Base-by-base conservation (phyloP, 1,140 invertebrate genomes). In the Oscheius sp. region DNA sequence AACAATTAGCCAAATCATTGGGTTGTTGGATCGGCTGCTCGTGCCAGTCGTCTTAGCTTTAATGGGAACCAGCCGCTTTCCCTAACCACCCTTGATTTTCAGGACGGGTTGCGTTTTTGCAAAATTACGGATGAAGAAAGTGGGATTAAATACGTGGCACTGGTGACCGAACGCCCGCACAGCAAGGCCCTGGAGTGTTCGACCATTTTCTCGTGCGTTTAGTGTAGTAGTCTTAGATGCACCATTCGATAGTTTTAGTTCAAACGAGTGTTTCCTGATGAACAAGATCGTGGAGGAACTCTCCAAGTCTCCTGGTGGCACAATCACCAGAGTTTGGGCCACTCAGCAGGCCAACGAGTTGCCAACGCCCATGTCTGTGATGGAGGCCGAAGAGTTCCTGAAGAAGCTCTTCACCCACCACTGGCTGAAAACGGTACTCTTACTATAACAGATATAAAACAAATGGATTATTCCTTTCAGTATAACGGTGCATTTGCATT, bases 331-430 rank as follows among this genome's bases (percentile, higher is more conserved):
- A 42, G n/a, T 10, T 42, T 42, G 38, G 38, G 38, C 38, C n/a
- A 42, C n/a, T 10, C n/a, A 10, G 10, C 10, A 10, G 38, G 38
- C 10, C n/a, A 10, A n/a, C n/a, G 38, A 42, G 10, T n/a, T 42
- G 10, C 38, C 38, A 10, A 42, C 10, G 10, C 10, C 38, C 10
- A 42, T 42, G 38, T 10, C 10, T n/a, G 10, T 42, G 38, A 42
- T 10, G n/a, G n/a, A 42, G 38, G 38, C n/a, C 31, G 15, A 64
- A 65, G 64, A 35, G 45, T 28, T 66, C 45, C 36, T 42, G n/a
- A 42, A 10, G 10, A 42, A 42, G n/a, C 38, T 42, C 10, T 10
- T n/a, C 38, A n/a, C 10, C 10, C 10, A 42, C 10, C n/a, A 10
- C 38, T 42, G 10, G 10, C 38, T 42, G n/a, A n/a, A 42, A 42